Percentiles rank a stretch among this genome's conserved stretches.
Evolutionary conservation across 1,140 invertebrate genomes (phyloP).

Genomic region (Bombus waltoni): DNA sequence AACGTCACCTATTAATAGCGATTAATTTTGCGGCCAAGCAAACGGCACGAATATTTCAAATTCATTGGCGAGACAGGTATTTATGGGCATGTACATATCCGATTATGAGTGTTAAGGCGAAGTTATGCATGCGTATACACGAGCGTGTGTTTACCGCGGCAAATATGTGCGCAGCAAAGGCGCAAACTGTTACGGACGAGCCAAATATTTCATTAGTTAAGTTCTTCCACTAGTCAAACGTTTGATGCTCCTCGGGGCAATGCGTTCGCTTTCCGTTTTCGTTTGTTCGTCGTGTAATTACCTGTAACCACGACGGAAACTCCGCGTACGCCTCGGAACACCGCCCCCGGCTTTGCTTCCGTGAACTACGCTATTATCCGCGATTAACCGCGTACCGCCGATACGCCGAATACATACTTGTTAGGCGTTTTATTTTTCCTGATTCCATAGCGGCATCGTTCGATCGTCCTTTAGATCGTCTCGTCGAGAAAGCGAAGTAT

Average conservation of each 20-base stretch:
- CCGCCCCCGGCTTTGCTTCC: not conserved
- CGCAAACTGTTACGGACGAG: conserved; percentile 26
- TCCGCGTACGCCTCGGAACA: not conserved
- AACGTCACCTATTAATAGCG: not conserved
- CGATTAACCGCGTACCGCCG: not conserved
- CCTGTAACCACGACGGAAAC: conserved; percentile 42
- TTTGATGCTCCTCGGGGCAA: conserved; percentile 5
- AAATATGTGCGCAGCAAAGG: conserved; percentile 51
- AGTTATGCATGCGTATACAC: conserved; percentile 54
- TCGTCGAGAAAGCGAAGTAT: too few species aligned
- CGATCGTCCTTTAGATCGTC: too few species aligned
- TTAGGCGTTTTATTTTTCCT: not conserved
- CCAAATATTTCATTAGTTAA: conserved; percentile 64
- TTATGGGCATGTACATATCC: conserved; percentile 22
- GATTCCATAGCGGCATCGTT: too few species aligned
- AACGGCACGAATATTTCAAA: conserved; percentile 49
- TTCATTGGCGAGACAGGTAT: conserved; percentile 47
- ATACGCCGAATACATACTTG: not conserved
- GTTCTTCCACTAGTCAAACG: conserved; percentile 58
- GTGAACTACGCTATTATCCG: not conserved
- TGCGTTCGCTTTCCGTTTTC: conserved; percentile 34
- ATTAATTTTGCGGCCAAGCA: not conserved
- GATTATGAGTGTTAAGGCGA: conserved; percentile 62
- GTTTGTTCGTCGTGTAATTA: conserved; percentile 55
- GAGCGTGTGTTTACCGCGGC: conserved; percentile 41